Base-by-base conservation (phyloP, 2,888 invertebrate species). In the Octodonta nipae region DNA sequence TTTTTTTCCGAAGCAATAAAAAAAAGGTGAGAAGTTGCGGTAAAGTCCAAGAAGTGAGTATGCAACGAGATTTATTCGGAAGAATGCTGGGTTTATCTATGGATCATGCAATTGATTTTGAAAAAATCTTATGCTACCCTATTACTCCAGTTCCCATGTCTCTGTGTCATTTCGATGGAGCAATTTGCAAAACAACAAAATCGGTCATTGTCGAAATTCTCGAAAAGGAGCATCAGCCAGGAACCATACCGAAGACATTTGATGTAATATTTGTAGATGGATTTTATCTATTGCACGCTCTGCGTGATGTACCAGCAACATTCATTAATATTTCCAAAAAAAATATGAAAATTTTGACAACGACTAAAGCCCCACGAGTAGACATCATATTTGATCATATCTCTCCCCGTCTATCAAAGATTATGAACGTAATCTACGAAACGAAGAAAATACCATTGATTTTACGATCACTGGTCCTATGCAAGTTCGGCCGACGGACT, bases 51-150 rank as follows among this genome's bases (percentile, higher is more conserved):
- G 47, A 50, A 40, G 28, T 53, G 1, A 16, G 32, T 14, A 31
- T 51, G 20, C 49, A 52, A 34, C 33, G 47, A 10, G 48, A 52
- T 45, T 40, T 50, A 26, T 53, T 54, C 39, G 49, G 47, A 1
- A 40, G 44, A 5, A 35, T 52, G 33, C 33, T 55, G n/a, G 38
- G 30, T 2, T 13, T 47, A 13, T 45, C 41, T n/a, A 29, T 46
- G 27, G 36, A 45, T 7, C 10, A 43, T 13, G 24, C 30, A 4
- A 15, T 40, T 22, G 35, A 47, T 28, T 32, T 45, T 12, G 32
- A 28, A 7, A 42, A 43, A 37, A 32, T 41, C 34, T 32, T 44
- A 13, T 32, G 36, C 8, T 44, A 38, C 33, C 45, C 39, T 4
- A 14, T 45, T 5, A 43, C 40, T 22, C 37, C 41, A 14, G 24